Percentiles rank a stretch among this genome's conserved stretches.
These are phyloP conservation scores for Glaucomys volans DNA, from an alignment of 2,113 vertebrate species.

Conservation along the genomic window DNA sequence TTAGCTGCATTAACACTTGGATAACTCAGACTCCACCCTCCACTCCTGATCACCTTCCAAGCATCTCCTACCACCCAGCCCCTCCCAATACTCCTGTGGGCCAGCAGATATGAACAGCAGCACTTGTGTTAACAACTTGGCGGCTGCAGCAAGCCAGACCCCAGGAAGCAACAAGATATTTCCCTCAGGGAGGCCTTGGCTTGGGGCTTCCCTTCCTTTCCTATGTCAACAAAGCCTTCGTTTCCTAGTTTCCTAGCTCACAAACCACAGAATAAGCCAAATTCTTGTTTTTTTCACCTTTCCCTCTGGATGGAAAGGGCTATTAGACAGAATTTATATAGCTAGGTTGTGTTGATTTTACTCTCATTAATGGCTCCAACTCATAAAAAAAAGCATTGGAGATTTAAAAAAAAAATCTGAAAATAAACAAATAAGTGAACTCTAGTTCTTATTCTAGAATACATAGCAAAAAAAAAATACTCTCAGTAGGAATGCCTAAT, in stretches of 20 bases:
- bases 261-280: slow-evolving; percentile 47
- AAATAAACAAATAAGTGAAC: slow-evolving; percentile 69
- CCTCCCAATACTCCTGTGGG: neutral
- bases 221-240: slow-evolving; percentile 68
- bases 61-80: neutral
- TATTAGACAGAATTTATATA: slow-evolving; percentile 68
- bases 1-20: slow-evolving; percentile 54
- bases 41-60: neutral
- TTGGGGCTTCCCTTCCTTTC: slow-evolving; percentile 64
- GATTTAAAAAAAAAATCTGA: slow-evolving; percentile 57
- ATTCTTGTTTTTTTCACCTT: slow-evolving; percentile 56
- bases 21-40: neutral
- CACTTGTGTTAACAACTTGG: slow-evolving; percentile 70
- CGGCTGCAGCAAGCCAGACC: slow-evolving; percentile 36
- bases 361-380: slow-evolving; percentile 70
- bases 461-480: slow-evolving; percentile 53
- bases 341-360: slow-evolving; percentile 72
- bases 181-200: slow-evolving; percentile 56
- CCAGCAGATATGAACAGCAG: slow-evolving; percentile 40
- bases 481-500: slow-evolving; percentile 22
- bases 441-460: slow-evolving; percentile 42
- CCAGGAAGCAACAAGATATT: slow-evolving; percentile 73
- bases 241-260: slow-evolving; percentile 73
- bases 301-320: slow-evolving; percentile 44
- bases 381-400: slow-evolving; percentile 51